Conservation (phyloP, 1,140 invertebrate species). For the Dufourea novaeangliae region DNA sequence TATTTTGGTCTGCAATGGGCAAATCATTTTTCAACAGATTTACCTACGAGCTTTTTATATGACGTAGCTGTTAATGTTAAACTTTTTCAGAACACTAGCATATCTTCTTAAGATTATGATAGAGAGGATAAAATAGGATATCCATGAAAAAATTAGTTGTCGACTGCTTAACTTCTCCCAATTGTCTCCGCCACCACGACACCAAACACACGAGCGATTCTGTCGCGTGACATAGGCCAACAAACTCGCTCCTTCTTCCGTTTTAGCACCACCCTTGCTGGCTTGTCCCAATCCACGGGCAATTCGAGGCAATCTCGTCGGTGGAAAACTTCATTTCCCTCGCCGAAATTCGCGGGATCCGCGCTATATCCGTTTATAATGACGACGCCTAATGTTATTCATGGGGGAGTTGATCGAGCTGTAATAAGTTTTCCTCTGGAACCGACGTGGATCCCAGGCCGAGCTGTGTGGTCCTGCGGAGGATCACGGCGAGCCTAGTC, state of each 20-base stretch:
- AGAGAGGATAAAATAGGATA: too few relatives aligned
- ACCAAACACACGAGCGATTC: not conserved
- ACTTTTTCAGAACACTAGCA: too few relatives aligned
- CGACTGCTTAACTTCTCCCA: too few relatives aligned
- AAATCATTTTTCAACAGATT: too few relatives aligned
- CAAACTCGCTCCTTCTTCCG: not conserved
- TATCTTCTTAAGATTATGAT: too few relatives aligned
- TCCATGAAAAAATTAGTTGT: too few relatives aligned
- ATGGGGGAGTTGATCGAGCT: slow-evolving; percentile 47
- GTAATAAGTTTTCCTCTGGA: slow-evolving; percentile 53
- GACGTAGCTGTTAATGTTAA: too few relatives aligned
- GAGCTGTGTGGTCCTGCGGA: slow-evolving; percentile 4
- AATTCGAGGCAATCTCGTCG: slow-evolving; percentile 1
- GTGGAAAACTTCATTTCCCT: slow-evolving; percentile 4
- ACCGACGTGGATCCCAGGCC: too few relatives aligned
- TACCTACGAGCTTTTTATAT: too few relatives aligned
- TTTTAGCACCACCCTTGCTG: not conserved
- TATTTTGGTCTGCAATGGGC: too few relatives aligned
- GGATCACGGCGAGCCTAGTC: slow-evolving; percentile 44
- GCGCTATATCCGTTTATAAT: slow-evolving; percentile 25
- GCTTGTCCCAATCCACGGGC: not conserved
- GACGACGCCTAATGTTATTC: slow-evolving; percentile 47
- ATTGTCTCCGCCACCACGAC: too few relatives aligned
- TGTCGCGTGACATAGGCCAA: not conserved
- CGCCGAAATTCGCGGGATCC: slow-evolving; percentile 20